Conservation (phyloP, 2,888 invertebrate species). For the Quadroppia sp. region DNA sequence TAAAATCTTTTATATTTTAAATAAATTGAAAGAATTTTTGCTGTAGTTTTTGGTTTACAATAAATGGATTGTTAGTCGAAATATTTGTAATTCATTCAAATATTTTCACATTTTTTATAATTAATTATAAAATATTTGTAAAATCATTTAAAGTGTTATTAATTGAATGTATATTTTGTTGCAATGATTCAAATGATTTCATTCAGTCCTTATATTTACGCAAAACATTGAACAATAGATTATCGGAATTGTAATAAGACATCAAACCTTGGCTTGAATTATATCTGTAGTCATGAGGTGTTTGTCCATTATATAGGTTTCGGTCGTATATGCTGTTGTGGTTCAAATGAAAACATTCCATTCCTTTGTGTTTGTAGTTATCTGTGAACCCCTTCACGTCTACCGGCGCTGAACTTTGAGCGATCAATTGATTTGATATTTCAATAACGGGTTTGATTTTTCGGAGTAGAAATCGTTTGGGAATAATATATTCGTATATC, state of each 20-base stretch:
- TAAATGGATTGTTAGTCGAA: too few species aligned
- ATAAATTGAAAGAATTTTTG: too few species aligned
- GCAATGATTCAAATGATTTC: too few species aligned
- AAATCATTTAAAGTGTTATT: too few species aligned
- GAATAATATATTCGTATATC: conserved; percentile 10
- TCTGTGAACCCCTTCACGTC: neutral
- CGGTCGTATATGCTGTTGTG: neutral
- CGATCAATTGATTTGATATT: conserved; percentile 2
- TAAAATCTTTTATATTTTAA: too few species aligned
- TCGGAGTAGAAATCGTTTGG: neutral
- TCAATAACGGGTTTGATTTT: conserved; percentile 21
- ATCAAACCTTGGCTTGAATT: conserved; percentile 3
- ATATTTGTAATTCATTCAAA: too few species aligned
- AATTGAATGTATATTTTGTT: too few species aligned
- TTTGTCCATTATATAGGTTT: conserved; percentile 4
- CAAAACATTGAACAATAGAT: conserved; percentile 4
- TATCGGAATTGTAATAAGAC: conserved; percentile 20
- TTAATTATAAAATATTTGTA: too few species aligned
- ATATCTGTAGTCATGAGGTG: conserved; percentile 11
- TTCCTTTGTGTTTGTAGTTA: neutral
- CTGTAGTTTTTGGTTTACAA: too few species aligned
- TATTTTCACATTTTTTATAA: too few species aligned
- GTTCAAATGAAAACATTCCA: neutral
- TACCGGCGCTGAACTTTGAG: neutral
- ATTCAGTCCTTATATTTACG: conserved; percentile 11